Base-by-base conservation (phyloP, 2,888 invertebrate genomes). In the Marronus borbonicus region DNA sequence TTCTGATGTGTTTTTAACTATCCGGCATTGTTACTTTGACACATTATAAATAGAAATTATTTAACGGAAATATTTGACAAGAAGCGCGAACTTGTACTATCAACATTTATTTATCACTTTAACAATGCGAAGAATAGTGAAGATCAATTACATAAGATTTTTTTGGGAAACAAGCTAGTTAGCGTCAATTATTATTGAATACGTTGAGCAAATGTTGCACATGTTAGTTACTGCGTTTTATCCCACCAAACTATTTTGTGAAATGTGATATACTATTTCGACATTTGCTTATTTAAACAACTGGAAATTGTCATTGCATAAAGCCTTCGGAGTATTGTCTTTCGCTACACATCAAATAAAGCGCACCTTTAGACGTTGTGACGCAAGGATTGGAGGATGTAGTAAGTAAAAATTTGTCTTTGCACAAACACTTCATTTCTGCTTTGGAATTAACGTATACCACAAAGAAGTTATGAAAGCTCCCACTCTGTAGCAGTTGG, bases 71-170 rank as follows among this genome's bases (percentile, higher is more conserved):
- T 49, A 60, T 74, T 74, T 74, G 60, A 60, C 44, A 74, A 74
- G 49, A 74, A 24, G 72, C 72, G 72, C 72, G 60, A 74, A 74
- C 72, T 74, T 24, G 28, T 74, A 74, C 28, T 44, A 74, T 60
- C 72, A 74, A 74, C 72, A 74, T 74, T 74, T 20, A 55, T 60
- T 68, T 60, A 74, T 44, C 49, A n/a, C 17, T 44, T 74, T 60
- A 74, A 74, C 72, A 60, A 74, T 74, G 24, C 60, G 60, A 24
- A 60, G 60, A 74, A 60, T 74, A 44, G 72, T 62, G 49, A 28
- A 62, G 58, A 60, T 60, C 60, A 74, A 74, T 74, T 74, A 74
- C 72, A 74, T 74, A 74, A 74, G 60, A 74, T 74, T 74, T 74
- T 66, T 74, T 74, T 74, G 60, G 72, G 72, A 74, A 74, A 74